Conservation (phyloP, 2,797 vertebrate genomes). For the Sebastolobus altivelis region DNA sequence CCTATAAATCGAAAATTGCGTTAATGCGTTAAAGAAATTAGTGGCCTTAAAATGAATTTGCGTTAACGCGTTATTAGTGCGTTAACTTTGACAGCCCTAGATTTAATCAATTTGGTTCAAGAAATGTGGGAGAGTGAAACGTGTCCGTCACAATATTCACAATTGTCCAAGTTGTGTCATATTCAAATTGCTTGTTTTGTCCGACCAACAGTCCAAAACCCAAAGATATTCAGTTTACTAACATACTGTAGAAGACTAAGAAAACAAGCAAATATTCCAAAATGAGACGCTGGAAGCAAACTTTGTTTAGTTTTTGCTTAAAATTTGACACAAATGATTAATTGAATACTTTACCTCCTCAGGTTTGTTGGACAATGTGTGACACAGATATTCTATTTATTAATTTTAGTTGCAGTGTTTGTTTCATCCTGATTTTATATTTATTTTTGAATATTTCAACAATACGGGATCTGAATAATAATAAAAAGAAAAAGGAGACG, state of each 20-base stretch:
- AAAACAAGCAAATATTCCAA: neutral
- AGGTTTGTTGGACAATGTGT: neutral
- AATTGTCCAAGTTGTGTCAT: neutral
- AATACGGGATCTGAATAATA: neutral
- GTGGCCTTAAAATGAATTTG: too few species aligned
- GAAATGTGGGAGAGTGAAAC: neutral
- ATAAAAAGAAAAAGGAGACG: neutral
- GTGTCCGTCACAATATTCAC: neutral
- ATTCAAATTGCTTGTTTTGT: neutral
- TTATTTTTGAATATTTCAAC: neutral
- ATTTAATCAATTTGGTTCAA: neutral
- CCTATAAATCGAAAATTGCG: too few species aligned
- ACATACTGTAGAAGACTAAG: neutral
- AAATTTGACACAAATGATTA: neutral
- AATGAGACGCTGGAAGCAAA: neutral
- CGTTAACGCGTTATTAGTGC: too few species aligned
- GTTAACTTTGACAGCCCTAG: too few species aligned
- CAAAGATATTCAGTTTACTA: neutral
- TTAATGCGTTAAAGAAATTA: too few species aligned
- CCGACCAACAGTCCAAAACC: neutral
- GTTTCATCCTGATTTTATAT: neutral
- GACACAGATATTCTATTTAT: neutral
- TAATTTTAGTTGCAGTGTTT: neutral
- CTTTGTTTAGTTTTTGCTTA: neutral
- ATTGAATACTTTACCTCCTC: neutral